Conservation (phyloP, 2,888 invertebrate genomes). For the Acleris holmiana region DNA sequence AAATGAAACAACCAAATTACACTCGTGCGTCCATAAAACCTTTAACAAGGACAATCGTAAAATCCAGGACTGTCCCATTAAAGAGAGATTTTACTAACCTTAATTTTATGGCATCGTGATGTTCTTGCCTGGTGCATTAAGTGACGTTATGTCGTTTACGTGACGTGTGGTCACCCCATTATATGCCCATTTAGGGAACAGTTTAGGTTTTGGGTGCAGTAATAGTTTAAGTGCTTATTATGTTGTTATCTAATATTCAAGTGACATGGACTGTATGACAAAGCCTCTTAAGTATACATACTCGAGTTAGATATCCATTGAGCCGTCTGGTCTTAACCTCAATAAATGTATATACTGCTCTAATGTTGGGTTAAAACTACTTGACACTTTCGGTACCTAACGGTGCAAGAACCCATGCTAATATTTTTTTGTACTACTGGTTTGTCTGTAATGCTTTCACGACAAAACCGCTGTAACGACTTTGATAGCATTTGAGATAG, state of each 20-base stretch:
- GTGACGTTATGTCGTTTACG: conserved; percentile 13
- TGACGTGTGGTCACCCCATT: conserved; percentile 36
- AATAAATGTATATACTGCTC: too few species aligned
- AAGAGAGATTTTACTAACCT: conserved; percentile 28
- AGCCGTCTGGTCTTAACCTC: too few species aligned
- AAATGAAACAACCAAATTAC: conserved; percentile 19
- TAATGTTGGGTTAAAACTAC: too few species aligned
- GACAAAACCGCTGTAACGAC: too few species aligned
- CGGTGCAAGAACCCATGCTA: too few species aligned
- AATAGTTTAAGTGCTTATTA: conserved; percentile 1
- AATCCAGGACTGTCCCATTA: conserved; percentile 32
- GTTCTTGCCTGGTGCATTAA: conserved; percentile 28
- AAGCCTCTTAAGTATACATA: neutral
- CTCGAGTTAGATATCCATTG: neutral
- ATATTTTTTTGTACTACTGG: too few species aligned
- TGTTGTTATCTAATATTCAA: conserved; percentile 5
- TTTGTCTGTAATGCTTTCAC: too few species aligned
- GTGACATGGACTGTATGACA: conserved; percentile 4
- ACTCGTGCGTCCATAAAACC: conserved; percentile 19
- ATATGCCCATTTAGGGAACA: conserved; percentile 15
- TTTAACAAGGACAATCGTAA: conserved; percentile 30
- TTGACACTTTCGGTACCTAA: too few species aligned
- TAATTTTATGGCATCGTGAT: conserved; percentile 33
- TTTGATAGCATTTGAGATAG: too few species aligned
- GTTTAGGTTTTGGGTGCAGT: conserved; percentile 10